These are phyloP conservation scores for Callocephalon fimbriatum DNA, from an alignment of 2,113 vertebrate species.

Conservation along the genomic window DNA sequence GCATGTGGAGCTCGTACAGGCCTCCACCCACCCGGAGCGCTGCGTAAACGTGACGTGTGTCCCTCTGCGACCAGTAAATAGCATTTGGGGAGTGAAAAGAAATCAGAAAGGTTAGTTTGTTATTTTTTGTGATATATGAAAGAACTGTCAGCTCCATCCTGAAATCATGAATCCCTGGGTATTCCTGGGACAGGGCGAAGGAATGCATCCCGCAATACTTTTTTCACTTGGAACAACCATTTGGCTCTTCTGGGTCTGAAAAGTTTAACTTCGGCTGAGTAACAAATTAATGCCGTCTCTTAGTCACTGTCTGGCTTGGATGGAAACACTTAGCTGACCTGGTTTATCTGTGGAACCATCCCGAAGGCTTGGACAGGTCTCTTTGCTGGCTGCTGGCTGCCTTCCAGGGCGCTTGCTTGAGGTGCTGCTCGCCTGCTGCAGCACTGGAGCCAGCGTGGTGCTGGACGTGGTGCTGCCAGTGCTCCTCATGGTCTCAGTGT, in stretches of 20 bases:
- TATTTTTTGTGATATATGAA: conserved; percentile 20
- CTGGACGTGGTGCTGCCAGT: rapidly evolving
- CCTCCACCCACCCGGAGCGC: neutral
- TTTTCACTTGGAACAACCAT: conserved; percentile 13
- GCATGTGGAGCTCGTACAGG: neutral
- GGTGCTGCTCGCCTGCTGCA: neutral
- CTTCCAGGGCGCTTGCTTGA: neutral
- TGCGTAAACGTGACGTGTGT: neutral
- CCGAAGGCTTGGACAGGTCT: neutral
- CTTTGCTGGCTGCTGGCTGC: neutral
- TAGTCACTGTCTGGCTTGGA: conserved; percentile 43
- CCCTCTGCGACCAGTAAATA: neutral
- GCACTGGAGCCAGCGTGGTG: rapidly evolving
- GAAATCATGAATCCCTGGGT: neutral
- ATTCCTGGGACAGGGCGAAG: neutral
- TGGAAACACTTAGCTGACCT: conserved; percentile 47
- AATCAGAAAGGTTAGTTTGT: conserved; percentile 1
- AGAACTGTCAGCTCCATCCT: conserved; percentile 23
- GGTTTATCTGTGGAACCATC: neutral
- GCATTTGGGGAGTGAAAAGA: neutral
- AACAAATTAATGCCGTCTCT: conserved; percentile 30
- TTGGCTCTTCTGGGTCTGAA: conserved; percentile 34
- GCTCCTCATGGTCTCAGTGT: rapidly evolving
- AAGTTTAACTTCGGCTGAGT: neutral
- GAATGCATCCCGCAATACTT: conserved; percentile 5